phyloP scores from a whole-genome alignment of 2,888 invertebrate genomes.

The Luffia ferchaultella region DNA sequence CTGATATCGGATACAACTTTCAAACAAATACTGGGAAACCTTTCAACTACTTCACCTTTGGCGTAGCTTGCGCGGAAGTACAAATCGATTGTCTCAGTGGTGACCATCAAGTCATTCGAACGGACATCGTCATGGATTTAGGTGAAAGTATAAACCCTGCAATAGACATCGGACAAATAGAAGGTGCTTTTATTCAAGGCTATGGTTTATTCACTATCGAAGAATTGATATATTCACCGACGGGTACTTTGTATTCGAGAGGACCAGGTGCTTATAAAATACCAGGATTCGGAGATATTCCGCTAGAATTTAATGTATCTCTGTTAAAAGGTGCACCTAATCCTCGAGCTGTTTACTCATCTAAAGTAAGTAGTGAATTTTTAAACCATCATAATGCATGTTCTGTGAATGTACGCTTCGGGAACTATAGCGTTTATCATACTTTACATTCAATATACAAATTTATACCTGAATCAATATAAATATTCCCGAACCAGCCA shows the following conservation, averaged over 20 bases:
- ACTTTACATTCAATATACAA: too few relatives aligned
- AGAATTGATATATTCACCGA: conserved; percentile 86
- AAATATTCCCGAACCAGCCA: too few relatives aligned
- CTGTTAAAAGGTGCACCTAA: conserved; percentile 91
- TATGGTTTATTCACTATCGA: conserved; percentile 93
- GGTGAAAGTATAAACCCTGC: conserved; percentile 96
- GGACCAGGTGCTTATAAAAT: conserved; percentile 96
- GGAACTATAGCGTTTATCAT: too few relatives aligned
- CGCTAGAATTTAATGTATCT: conserved; percentile 90
- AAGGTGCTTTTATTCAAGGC: conserved; percentile 95
- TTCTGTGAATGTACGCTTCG: too few relatives aligned
- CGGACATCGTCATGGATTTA: conserved; percentile 97
- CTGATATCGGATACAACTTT: conserved; percentile 76
- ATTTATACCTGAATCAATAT: too few relatives aligned
- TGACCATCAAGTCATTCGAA: conserved; percentile 86
- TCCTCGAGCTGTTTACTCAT: conserved; percentile 91
- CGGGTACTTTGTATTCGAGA: conserved; percentile 80
- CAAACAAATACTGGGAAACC: conserved; percentile 74
- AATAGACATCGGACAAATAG: conserved; percentile 96
- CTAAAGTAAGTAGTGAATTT: conserved; percentile 77
- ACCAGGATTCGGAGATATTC: conserved; percentile 92
- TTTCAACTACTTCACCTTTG: conserved; percentile 88
- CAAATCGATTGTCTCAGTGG: conserved; percentile 95
- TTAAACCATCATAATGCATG: too few relatives aligned
- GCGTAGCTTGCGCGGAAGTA: conserved; percentile 86